Percentiles rank a stretch among this genome's conserved stretches.
phyloP scores from a whole-genome alignment of 2,888 invertebrate genomes.

The Prosopocoilus inquinatus region DNA sequence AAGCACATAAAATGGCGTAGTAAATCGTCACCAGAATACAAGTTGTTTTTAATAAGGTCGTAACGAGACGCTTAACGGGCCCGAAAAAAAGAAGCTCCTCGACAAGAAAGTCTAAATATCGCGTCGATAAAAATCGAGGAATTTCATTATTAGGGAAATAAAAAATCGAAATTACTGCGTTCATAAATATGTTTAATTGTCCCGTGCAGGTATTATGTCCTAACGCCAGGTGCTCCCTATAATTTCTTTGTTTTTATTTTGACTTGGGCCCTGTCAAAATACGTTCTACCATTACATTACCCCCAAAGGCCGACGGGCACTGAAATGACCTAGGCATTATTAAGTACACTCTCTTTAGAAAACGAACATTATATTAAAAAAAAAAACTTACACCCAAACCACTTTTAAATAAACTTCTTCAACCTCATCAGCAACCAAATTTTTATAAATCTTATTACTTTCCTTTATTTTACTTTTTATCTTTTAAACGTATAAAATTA shows the following conservation, averaged over 20 bases:
- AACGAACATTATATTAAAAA: neutral
- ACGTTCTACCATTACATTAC: constrained; percentile 32
- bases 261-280: constrained; percentile 30
- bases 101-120: constrained; percentile 15
- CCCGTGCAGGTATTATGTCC: constrained; percentile 18
- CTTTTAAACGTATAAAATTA: no score
- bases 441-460: no score
- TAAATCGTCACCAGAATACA: constrained; percentile 19
- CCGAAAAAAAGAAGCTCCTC: constrained; percentile 9
- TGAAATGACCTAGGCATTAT: constrained; percentile 14
- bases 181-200: constrained; percentile 27
- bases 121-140: constrained; percentile 13
- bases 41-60: constrained; percentile 10
- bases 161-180: constrained; percentile 11
- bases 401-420: no score
- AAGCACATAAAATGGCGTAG: constrained; percentile 5
- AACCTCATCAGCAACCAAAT: no score
- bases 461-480: no score
- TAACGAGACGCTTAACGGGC: constrained; percentile 15
- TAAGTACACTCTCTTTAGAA: neutral
- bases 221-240: constrained; percentile 31
- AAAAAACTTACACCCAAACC: neutral
- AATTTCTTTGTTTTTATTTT: constrained; percentile 33
- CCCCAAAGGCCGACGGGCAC: constrained; percentile 16
- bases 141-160: constrained; percentile 14